Evolutionary conservation across 2,113 vertebrate genomes (phyloP).

Genomic region (Anoura caudifer): DNA sequence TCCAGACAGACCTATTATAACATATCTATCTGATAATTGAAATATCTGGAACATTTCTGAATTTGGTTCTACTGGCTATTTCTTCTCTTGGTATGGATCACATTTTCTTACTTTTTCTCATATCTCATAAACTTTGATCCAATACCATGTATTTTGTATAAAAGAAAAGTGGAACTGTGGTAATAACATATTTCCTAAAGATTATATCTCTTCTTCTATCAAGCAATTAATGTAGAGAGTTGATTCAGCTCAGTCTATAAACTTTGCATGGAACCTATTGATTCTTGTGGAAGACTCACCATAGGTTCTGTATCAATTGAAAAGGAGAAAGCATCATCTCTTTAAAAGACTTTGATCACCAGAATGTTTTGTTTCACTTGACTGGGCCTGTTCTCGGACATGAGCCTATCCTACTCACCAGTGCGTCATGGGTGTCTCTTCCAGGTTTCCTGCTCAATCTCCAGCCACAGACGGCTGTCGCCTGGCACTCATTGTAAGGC

Average conservation of each 20-base stretch:
- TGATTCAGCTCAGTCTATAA: background rate
- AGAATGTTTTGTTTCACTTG: background rate
- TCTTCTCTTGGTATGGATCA: background rate
- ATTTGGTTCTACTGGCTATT: background rate
- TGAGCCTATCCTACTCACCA: background rate
- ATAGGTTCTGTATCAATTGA: background rate
- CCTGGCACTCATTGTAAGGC: background rate
- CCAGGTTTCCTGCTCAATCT: background rate
- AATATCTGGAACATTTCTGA: background rate
- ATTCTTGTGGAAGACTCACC: background rate
- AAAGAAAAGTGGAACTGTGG: background rate
- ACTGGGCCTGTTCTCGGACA: background rate
- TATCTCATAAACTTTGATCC: background rate
- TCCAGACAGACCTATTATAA: background rate
- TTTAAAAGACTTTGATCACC: background rate
- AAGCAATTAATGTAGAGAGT: background rate
- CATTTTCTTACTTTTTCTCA: background rate
- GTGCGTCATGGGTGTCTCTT: background rate
- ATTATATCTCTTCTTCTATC: background rate
- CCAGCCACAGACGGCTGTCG: rapidly evolving
- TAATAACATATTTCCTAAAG: background rate
- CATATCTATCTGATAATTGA: background rate
- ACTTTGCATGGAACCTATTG: background rate
- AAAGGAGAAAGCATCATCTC: too few species aligned
- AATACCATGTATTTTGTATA: background rate